Base-by-base conservation (phyloP, 2,797 vertebrate genomes). In the Tolypeutes matacus region DNA sequence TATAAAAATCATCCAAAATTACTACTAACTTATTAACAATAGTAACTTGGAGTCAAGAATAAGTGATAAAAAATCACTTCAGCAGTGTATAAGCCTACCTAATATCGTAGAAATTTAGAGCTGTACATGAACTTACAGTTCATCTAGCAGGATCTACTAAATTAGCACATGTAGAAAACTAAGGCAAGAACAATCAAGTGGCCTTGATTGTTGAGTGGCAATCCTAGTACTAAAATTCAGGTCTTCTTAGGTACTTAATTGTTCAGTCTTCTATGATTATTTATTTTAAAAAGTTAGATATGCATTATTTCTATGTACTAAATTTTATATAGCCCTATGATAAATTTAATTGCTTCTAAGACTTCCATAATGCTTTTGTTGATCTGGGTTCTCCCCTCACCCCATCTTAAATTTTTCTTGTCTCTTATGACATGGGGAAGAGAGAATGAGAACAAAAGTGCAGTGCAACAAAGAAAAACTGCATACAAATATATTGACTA, bases 291-390 rank as follows among this genome's bases (percentile, higher is more conserved):
- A 72, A 31, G 58, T 81, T 86, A 62, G 14, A 27, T 60, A 34
- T 77, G 17, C 7, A 83, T 34, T 81, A 34, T 87, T 94, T 92
- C 89, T 2, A 83, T 77, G 62, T 56, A 49, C 21, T 78, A 3
- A 65, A 42, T 60, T 95, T 69, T 76, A 64, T 83, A 8, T 92
- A 23, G 7, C 20, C 25, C 15, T 67, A 85, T 76, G 31, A 42
- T 92, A 85, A 91, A 51, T 65, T 34, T 87, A 8, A 81, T 64
- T 58, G 27, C 27, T 93, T 27, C 65, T 53, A 18, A 91, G n/a
- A 69, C 21, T 62, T 91, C 27, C 51, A 62, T 3, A 23, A 12
- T 69, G 23, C 82, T 86, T 82, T 77, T 76, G 60, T 93, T 34
- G 46, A 17, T 75, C 23, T 65, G 25, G 14, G 46, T 65, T 81